These are phyloP conservation scores for Xenopus tropicalis DNA, from an alignment of 2,113 vertebrate species.

Conservation along the genomic window DNA sequence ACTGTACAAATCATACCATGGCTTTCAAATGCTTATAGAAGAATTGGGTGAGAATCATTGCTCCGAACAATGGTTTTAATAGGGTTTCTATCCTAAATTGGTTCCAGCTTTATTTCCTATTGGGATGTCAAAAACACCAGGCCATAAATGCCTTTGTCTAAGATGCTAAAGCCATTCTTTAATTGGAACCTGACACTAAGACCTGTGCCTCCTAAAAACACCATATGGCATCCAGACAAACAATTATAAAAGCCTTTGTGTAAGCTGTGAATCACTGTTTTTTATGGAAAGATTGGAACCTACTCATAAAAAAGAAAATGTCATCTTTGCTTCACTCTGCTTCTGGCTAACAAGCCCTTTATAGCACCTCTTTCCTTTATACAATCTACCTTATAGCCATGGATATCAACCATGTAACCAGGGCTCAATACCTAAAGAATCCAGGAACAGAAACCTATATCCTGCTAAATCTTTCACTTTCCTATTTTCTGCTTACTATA, in stretches of 20 bases:
- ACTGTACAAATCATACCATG: too few species aligned
- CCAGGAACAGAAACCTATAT: too few species aligned
- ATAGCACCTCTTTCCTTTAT: too few species aligned
- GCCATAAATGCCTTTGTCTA: neutral
- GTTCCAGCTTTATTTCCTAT: neutral
- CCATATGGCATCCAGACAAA: constrained; percentile 1
- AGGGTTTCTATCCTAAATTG: neutral
- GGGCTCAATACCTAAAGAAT: too few species aligned
- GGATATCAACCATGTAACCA: too few species aligned
- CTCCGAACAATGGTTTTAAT: neutral
- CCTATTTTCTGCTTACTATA: too few species aligned
- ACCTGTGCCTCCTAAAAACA: neutral
- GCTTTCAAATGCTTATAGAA: too few species aligned
- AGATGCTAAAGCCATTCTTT: neutral
- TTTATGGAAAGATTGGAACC: neutral
- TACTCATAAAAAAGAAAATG: neutral
- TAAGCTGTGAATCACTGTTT: neutral
- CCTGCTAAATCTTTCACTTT: too few species aligned
- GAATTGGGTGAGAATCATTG: neutral
- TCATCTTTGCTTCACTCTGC: neutral
- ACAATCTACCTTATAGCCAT: too few species aligned
- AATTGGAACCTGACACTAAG: neutral
- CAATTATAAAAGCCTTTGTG: neutral
- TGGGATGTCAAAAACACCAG: neutral
- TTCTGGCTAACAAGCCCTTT: neutral